Percentiles rank a stretch among this genome's conserved stretches.
Conservation (phyloP, 2,113 vertebrate species). For the Phrynosoma platyrhinos region DNA sequence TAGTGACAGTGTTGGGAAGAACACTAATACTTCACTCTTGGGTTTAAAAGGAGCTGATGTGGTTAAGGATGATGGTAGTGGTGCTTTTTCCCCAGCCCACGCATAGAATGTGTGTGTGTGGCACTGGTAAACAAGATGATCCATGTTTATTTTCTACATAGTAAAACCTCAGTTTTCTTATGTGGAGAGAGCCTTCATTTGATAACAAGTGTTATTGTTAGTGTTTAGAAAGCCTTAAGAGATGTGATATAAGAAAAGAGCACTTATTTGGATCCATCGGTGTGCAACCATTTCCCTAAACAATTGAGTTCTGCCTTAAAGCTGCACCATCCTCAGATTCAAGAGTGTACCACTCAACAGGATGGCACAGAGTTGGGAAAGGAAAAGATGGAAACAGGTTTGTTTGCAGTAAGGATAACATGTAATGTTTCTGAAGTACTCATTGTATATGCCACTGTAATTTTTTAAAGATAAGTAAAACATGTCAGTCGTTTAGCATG, state of each 20-base stretch:
- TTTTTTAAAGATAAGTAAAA: neutral
- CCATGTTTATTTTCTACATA: conserved; percentile 42
- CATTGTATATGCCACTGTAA: conserved; percentile 9
- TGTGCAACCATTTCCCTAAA: neutral
- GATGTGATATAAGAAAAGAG: conserved; percentile 27
- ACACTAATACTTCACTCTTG: neutral
- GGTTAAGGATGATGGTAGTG: neutral
- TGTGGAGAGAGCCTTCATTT: conserved; percentile 66
- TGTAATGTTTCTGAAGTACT: conserved; percentile 39
- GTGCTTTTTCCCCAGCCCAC: neutral
- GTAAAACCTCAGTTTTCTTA: neutral
- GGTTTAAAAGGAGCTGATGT: neutral
- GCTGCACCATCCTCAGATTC: conserved; percentile 54
- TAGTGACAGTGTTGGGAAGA: too few species aligned
- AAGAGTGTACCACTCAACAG: conserved; percentile 57
- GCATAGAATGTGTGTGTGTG: neutral
- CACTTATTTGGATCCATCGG: conserved; percentile 51
- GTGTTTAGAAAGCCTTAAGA: conserved; percentile 74
- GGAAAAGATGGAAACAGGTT: conserved; percentile 1
- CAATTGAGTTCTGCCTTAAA: conserved; percentile 67
- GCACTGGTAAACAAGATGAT: conserved; percentile 10
- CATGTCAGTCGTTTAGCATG: neutral
- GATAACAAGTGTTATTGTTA: conserved; percentile 44
- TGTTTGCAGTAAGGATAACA: conserved; percentile 40
- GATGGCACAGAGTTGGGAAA: conserved; percentile 37